phyloP scores from a whole-genome alignment of 2,113 vertebrate genomes.

The Seriola rivoliana region DNA sequence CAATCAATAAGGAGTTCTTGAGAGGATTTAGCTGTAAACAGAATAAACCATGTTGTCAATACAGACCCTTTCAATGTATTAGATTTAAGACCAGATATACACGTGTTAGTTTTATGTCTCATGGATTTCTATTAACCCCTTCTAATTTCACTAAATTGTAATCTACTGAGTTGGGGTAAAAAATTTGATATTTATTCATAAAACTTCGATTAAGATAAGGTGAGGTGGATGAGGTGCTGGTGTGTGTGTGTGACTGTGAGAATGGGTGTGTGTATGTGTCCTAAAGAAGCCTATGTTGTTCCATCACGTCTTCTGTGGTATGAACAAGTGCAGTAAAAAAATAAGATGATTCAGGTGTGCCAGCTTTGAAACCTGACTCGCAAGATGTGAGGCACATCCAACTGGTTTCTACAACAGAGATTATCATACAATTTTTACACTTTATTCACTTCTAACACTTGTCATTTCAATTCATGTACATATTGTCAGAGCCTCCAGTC shows the following conservation, averaged over 20 bases:
- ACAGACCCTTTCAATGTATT: background rate
- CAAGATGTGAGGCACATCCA: background rate
- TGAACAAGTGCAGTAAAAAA: background rate
- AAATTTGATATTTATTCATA: background rate
- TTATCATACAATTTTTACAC: background rate
- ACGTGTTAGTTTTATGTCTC: background rate
- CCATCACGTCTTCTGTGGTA: background rate
- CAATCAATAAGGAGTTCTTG: background rate
- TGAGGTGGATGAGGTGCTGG: background rate
- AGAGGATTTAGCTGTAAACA: background rate
- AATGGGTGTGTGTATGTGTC: background rate
- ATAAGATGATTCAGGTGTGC: slow-evolving; percentile 4
- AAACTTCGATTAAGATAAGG: background rate
- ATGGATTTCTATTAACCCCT: slow-evolving; percentile 3
- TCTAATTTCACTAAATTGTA: background rate
- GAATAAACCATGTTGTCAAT: background rate
- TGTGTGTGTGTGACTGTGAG: background rate
- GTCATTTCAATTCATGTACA: no score
- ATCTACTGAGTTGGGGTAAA: background rate
- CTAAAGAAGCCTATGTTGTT: background rate
- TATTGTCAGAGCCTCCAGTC: no score
- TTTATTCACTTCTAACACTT: background rate
- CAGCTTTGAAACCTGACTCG: slow-evolving; percentile 22
- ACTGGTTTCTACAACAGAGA: background rate
- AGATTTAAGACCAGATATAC: background rate